Percentiles rank a stretch among this genome's conserved stretches.
Conservation (phyloP, 1,140 invertebrate species). For the Neelides sp. region DNA sequence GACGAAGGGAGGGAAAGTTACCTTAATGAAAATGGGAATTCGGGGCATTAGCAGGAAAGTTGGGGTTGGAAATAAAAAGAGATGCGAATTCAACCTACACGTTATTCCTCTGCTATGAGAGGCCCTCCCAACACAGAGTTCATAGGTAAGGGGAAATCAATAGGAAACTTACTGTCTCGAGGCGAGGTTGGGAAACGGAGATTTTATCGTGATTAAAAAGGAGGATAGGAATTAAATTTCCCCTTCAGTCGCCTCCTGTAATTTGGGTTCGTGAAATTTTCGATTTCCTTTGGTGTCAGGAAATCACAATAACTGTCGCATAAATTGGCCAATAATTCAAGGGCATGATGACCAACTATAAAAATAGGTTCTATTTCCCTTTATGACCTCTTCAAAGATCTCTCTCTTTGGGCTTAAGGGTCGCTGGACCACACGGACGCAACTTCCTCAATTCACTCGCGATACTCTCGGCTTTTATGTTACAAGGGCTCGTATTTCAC, state of each 20-base stretch:
- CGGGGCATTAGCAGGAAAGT: background rate
- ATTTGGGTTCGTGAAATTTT: constrained; percentile 12
- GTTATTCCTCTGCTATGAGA: no score
- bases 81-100: background rate
- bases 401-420: no score
- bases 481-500: no score
- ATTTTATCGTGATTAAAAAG: constrained; percentile 30
- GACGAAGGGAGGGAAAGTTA: no score
- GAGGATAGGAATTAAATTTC: constrained; percentile 31
- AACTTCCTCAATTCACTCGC: no score
- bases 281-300: constrained; percentile 31
- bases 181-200: constrained; percentile 6
- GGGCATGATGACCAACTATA: constrained; percentile 24
- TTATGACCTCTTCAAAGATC: constrained; percentile 1
- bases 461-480: no score
- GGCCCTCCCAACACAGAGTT: background rate
- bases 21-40: no score
- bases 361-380: background rate
- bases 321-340: constrained; percentile 29
- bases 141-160: background rate
- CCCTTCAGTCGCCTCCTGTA: constrained; percentile 1
- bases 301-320: constrained; percentile 31
- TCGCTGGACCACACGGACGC: no score
- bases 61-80: background rate
- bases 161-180: background rate